Base-by-base conservation (phyloP, 2,888 invertebrate species). In the Synergus japonicus region DNA sequence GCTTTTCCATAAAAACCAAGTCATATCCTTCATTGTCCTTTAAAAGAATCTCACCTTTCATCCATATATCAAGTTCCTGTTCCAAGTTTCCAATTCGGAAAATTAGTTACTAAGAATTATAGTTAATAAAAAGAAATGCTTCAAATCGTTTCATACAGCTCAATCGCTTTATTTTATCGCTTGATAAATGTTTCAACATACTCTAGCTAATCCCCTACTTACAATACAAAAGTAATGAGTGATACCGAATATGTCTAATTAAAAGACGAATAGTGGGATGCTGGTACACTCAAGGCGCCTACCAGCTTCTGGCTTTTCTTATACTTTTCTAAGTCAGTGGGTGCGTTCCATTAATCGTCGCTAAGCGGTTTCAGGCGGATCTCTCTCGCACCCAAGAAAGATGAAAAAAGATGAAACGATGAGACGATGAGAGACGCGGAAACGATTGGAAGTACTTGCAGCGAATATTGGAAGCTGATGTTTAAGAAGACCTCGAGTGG, bases 181-280 rank as follows among this genome's bases (percentile, higher is more conserved):
- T n/a, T 54, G n/a, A 29, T 3, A 29, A 29, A 29, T 29, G 29
- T 29, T 3, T 29, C 29, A 29, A 29, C 29, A 29, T 29, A 29
- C 29, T 29, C 29, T 29, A 29, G 18, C 4, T 18, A 22, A 60
- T 22, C 22, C 22, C 22, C 22, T 60, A 22, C 22, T 22, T 29
- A 60, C 12, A 22, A 5, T 22, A 1, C 5, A 12, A 37, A 54
- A 54, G 37, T 8, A 54, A 43, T 67, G 43, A 12, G 18, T 18
- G 12, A 15, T 29, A 54, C 29, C 54, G 10, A 10, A 4, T 37
- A 54, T 54, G 37, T 73, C 37, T 69, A 49, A 69, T 69, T 46
- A 69, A 37, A 73, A 73, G 54, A 49, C 1, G 73, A 73, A 73
- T 73, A 49, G 73, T 73, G 73, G 73, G 73, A 46, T 67, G 64